These are phyloP conservation scores for Hippocampus barbouri DNA, from an alignment of 2,113 vertebrate species.

Conservation along the genomic window DNA sequence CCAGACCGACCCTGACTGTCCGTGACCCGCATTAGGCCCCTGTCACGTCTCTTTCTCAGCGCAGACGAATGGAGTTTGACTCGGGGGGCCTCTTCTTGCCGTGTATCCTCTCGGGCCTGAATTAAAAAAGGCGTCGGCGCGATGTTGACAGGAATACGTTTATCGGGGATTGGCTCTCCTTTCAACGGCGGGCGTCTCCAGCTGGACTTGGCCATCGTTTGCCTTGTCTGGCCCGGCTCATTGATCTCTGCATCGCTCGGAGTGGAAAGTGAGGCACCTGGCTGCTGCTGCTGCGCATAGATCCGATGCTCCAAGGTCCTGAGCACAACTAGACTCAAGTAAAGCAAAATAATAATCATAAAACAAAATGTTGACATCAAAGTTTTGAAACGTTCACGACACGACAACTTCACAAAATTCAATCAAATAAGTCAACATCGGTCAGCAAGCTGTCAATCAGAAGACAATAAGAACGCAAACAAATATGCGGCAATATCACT, in stretches of 20 bases:
- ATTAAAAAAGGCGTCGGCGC: constrained; percentile 72
- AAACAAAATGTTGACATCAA: too few relatives aligned
- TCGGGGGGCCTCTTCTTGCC: constrained; percentile 52
- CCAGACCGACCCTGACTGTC: constrained; percentile 13
- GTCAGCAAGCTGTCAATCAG: too few relatives aligned
- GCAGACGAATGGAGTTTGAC: constrained; percentile 72
- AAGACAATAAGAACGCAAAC: too few relatives aligned
- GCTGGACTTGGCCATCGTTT: constrained; percentile 44
- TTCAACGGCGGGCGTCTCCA: constrained; percentile 45
- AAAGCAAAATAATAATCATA: too few relatives aligned
- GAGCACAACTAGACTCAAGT: background rate
- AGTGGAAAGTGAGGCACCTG: constrained; percentile 27
- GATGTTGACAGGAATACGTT: constrained; percentile 77
- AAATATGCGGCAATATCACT: too few relatives aligned
- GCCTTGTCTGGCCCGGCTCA: constrained; percentile 45
- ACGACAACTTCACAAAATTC: too few relatives aligned
- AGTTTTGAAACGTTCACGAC: too few relatives aligned
- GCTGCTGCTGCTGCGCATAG: constrained; percentile 32
- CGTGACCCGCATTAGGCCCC: constrained; percentile 46
- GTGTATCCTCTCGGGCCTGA: constrained; percentile 63
- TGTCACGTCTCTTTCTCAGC: constrained; percentile 61
- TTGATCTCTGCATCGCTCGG: constrained; percentile 47
- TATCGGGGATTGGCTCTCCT: constrained; percentile 72
- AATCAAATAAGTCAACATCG: too few relatives aligned
- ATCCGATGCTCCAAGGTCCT: constrained; percentile 11